Base-by-base conservation (phyloP, 1,140 invertebrate genomes). In the Bombus soroeensis region DNA sequence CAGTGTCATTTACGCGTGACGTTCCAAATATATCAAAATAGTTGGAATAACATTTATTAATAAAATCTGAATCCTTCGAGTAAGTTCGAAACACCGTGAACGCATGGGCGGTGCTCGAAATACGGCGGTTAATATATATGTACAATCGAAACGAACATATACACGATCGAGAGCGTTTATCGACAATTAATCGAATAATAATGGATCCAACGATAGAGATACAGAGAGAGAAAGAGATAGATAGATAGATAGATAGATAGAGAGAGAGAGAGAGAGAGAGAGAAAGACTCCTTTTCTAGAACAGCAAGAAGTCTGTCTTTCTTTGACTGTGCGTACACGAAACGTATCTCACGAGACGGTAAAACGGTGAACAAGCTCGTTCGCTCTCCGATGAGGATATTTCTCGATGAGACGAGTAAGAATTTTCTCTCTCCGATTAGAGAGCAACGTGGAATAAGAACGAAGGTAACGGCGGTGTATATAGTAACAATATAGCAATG, bases 401-500 rank as follows among this genome's bases (percentile, higher is more conserved):
- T 32, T 32, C 32, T 57, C 34, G 34, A 75, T 34, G 78, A 74
- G 43, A 77, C 34, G 53, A 47, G 12, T 18, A 9, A 39, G 28
- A 39, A 5, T 4, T 13, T 25, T 6, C 37, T 53, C 37, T 66
- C 47, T 75, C 47, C 28, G 53, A 22, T 34, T 53, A 34, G 32
- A 70, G 75, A 28, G 68, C 43, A 68, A 79, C 72, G 57, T 75
- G 66, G 59, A 86, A 83, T 57, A 59, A 76, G 80, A 64, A 88
- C 64, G 77, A 57, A 76, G 62, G 57, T 81, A 80, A 81, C 79
- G 41, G 57, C 47, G 83, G 64, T 86, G 62, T 86, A 81, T 87
- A 83, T 64, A 77, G 66, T 88, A 83, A 89, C 87, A 87, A 88
- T 70, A 79, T 88, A 88, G 83, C 87, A 75, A 83, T 85, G 78